Percentiles rank a stretch among this genome's conserved stretches.
Conservation (phyloP, 2,797 vertebrate species). For the Avahi laniger region DNA sequence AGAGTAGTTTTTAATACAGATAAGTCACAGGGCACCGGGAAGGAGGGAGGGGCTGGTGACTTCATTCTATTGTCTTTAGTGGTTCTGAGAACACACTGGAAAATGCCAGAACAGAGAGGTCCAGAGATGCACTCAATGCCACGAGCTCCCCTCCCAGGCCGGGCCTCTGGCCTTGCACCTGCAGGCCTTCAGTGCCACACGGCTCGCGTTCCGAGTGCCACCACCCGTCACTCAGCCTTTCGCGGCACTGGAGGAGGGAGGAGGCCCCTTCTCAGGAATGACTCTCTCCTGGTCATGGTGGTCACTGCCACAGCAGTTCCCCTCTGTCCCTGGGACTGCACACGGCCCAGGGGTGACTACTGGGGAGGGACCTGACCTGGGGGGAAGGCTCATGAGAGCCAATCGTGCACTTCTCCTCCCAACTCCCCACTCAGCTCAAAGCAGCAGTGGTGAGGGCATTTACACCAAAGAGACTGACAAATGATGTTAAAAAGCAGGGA, state of each 20-base stretch:
- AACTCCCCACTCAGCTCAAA: neutral
- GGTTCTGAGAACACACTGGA: neutral
- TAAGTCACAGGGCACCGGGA: neutral
- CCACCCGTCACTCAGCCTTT: neutral
- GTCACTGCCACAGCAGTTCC: neutral
- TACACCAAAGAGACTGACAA: fast-evolving
- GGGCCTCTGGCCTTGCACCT: neutral
- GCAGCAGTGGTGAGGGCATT: fast-evolving
- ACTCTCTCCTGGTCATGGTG: neutral
- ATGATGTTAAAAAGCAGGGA: fast-evolving
- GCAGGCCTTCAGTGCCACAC: fast-evolving
- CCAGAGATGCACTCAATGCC: fast-evolving
- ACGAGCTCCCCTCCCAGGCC: neutral
- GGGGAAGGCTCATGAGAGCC: neutral
- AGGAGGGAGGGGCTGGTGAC: neutral
- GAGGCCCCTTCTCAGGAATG: neutral
- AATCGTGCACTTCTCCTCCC: fast-evolving
- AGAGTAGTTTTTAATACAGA: conserved; percentile 77
- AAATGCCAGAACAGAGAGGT: too few relatives aligned
- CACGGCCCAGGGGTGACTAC: neutral
- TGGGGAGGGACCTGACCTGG: neutral
- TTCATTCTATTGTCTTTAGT: neutral
- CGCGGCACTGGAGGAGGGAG: fast-evolving
- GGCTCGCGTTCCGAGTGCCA: fast-evolving
- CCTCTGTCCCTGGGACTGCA: neutral